Evolutionary conservation across 2,888 invertebrate species (phyloP), one percentile per base, ranked within the genome.

Genomic region (Diabrotica balteata): DNA sequence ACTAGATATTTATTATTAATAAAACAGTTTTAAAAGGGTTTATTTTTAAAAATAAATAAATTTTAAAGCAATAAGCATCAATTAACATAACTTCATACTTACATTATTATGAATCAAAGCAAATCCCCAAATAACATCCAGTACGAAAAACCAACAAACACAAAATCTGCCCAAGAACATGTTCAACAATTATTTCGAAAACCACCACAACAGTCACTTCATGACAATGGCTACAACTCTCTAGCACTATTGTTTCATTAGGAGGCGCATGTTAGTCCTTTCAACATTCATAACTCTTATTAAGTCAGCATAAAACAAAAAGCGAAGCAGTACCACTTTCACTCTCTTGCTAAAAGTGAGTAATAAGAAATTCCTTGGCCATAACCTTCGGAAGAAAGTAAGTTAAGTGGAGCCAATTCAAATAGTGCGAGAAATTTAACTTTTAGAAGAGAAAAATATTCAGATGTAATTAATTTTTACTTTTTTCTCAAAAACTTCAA

Each of bases 301-400:
- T 43, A 42, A 53, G 43, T 17, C 43, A 42, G 55, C 43, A 44
- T 55, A 44, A 47, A 47, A 47, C 10, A 47, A 60, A 57, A 57
- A 55, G 65, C 32, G 70, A 65, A 55, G 55, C 44, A 55, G n/a
- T 54, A 17, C 45, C 55, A 76, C 78, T 79, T 79, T 79, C 79
- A 78, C 79, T 77, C 74, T 75, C 76, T 73, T 69, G 71, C 66
- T 73, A 74, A 71, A 73, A 76, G 77, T 77, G 67, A 69, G 75
- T 66, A 69, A 63, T 74, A 66, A 67, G 69, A 69, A 67, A 72
- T 72, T 77, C 76, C 77, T 74, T 77, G 74, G 72, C 76, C 72
- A 68, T 68, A 77, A 72, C 74, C 72, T 74, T 74, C 71, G 62
- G 60, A 77, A 76, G 76, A 77, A 77, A 76, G 76, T 76, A 72